Evolutionary conservation across 2,797 vertebrate genomes (phyloP).

Genomic region (Dendrocincla tyrannina): DNA sequence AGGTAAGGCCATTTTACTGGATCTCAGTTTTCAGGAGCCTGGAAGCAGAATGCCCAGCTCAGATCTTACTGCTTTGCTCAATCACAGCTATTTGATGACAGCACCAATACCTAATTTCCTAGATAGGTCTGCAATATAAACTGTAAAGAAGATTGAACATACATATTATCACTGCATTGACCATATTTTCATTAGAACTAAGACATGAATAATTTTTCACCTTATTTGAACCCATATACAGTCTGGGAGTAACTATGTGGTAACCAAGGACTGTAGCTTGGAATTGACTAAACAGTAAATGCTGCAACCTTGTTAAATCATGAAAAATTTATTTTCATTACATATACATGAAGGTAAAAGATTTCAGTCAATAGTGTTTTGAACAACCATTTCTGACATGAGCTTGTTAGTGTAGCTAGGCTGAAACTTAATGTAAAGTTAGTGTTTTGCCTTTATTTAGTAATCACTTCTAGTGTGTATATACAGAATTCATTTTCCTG

Average conservation of each 20-base stretch:
- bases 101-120: neutral
- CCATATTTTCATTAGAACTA: neutral
- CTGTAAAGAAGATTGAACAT: neutral
- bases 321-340: constrained; percentile 79
- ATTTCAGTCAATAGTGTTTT: constrained; percentile 76
- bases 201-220: neutral
- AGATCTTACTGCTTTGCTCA: neutral
- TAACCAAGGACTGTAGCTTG: neutral
- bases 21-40: neutral
- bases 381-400: constrained; percentile 68
- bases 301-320: constrained; percentile 70
- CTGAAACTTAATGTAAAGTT: constrained; percentile 70
- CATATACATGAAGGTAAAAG: constrained; percentile 76
- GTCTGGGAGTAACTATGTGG: neutral
- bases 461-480: constrained; percentile 63
- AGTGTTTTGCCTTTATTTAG: constrained; percentile 74
- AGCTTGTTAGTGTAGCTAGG: constrained; percentile 71
- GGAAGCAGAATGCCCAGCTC: neutral
- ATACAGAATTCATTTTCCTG: constrained; percentile 69
- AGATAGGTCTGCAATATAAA: neutral
- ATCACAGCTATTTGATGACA: neutral
- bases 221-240: constrained; percentile 7
- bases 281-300: constrained; percentile 38
- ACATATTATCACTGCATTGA: neutral
- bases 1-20: neutral